Evolutionary conservation across 2,797 vertebrate species (phyloP).

Genomic region (Etheostoma nigrum): DNA sequence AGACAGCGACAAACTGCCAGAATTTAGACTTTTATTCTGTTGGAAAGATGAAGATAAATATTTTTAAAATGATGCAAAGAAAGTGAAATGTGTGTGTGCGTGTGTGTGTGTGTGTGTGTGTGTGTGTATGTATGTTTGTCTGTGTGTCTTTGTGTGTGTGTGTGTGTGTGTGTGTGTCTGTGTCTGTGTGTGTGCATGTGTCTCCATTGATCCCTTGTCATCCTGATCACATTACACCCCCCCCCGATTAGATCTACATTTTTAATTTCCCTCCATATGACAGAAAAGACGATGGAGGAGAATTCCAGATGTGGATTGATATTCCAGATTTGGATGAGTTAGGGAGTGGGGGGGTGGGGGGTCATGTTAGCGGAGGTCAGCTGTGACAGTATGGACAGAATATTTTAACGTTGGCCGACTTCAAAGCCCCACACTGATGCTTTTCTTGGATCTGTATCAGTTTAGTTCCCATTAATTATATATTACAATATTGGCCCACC

Average conservation of each 20-base stretch:
- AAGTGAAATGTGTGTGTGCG: constrained; percentile 65
- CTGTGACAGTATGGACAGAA: background rate
- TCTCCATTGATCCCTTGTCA: constrained; percentile 92
- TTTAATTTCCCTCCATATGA: constrained; percentile 93
- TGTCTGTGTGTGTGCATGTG: constrained; percentile 56
- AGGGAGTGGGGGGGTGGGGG: constrained; percentile 7
- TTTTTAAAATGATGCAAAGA: background rate
- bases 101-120: constrained; percentile 52
- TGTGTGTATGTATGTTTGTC: constrained; percentile 6
- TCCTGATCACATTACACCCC: constrained; percentile 91
- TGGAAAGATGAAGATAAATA: background rate
- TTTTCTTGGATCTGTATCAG: background rate
- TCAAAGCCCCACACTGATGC: background rate
- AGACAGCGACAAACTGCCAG: too few relatives aligned
- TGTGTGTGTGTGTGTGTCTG: constrained; percentile 58
- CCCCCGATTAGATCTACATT: constrained; percentile 95
- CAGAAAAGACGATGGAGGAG: constrained; percentile 71
- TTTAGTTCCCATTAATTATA: too few relatives aligned
- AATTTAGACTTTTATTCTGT: background rate
- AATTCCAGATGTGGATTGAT: constrained; percentile 64
- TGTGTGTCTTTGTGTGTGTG: constrained; percentile 16
- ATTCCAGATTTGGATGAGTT: constrained; percentile 55
- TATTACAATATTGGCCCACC: too few relatives aligned
- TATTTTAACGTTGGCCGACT: background rate
- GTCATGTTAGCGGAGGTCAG: constrained; percentile 43